Evolutionary conservation across 2,888 invertebrate genomes (phyloP), one percentile per base, ranked within the genome.

Genomic region (Bombylius discolor): DNA sequence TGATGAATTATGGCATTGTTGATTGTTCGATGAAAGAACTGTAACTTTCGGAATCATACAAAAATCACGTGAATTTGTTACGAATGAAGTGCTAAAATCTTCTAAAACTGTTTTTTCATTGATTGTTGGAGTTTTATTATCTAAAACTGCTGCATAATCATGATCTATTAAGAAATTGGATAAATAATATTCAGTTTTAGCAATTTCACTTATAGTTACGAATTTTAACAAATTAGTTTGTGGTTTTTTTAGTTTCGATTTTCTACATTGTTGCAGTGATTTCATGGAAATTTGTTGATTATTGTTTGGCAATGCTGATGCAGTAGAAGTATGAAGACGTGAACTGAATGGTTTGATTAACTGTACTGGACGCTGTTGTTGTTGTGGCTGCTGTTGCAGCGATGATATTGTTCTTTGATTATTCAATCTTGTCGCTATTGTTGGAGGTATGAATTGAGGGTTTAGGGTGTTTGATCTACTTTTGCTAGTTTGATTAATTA

Each of bases 201-300:
- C n/a, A 14, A 7, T 45, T 60, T 58, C 59, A 33, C 58, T 56
- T 39, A 59, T 62, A 3, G 55, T 49, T 2, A 62, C 62, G 42
- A 62, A 66, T 57, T 71, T 72, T 0, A 71, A 62, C 13, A 73
- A 61, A 62, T 71, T 72, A 0, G 68, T 56, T 57, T 74, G 71
- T 2, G 74, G 73, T 50, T 73, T 73, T 1, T 73, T 55, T 4
- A 73, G 73, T 42, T 70, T 65, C 56, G 73, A 73, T 51, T 71
- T 69, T 12, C 49, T 58, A 31, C 60, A 64, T 5, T 64, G 66
- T 11, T 68, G 65, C 57, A 71, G 70, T 51, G 71, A 71, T 52
- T 68, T 72, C 56, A 70, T 68, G 34, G 71, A 67, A 3, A 73
- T 51, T 45, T 59, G 49, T 32, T 58, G 58, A 45, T 59, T 58